A percentile compares a stretch with the other conserved stretches of the same genome.
phyloP scores from a whole-genome alignment of 2,888 invertebrate species.

The Lasioglossum villosulum region DNA sequence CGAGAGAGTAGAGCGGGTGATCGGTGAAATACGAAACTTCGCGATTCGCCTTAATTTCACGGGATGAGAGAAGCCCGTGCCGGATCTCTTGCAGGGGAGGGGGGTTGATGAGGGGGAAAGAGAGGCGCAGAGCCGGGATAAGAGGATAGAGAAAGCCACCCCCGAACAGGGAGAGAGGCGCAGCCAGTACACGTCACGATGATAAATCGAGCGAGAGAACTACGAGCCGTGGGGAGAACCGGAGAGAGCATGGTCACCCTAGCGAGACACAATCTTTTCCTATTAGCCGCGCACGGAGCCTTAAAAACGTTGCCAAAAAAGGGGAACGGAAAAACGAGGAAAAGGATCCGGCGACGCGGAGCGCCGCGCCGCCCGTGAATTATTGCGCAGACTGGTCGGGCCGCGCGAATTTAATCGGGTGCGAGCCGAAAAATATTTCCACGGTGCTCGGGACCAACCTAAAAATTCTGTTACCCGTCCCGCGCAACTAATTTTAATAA shows the following conservation, averaged over 20 bases:
- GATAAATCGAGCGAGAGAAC: constrained; percentile 78
- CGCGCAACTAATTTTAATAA: constrained; percentile 41
- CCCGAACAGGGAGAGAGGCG: constrained; percentile 42
- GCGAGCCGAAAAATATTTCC: constrained; percentile 50
- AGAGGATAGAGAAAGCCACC: constrained; percentile 53
- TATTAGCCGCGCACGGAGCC: constrained; percentile 68
- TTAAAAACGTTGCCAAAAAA: constrained; percentile 71
- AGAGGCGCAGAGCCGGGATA: constrained; percentile 13
- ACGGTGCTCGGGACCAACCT: neutral
- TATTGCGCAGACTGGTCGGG: constrained; percentile 41
- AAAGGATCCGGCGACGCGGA: constrained; percentile 6
- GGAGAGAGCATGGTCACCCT: constrained; percentile 56
- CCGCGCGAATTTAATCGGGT: constrained; percentile 66
- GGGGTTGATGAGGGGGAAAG: neutral
- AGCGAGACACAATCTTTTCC: constrained; percentile 73
- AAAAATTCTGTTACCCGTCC: constrained; percentile 20
- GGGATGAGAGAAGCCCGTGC: constrained; percentile 44
- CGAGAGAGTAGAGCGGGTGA: constrained; percentile 23
- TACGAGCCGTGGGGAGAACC: constrained; percentile 47
- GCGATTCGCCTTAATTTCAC: constrained; percentile 74
- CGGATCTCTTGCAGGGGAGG: neutral
- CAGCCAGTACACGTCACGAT: constrained; percentile 66
- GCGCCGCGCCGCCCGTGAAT: constrained; percentile 49
- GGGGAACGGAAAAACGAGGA: constrained; percentile 33
- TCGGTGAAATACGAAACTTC: constrained; percentile 69